A percentile compares a stretch with the other conserved stretches of the same genome.
Evolutionary conservation across 2,113 vertebrate species (phyloP).

Genomic region (Paratilapia polleni): DNA sequence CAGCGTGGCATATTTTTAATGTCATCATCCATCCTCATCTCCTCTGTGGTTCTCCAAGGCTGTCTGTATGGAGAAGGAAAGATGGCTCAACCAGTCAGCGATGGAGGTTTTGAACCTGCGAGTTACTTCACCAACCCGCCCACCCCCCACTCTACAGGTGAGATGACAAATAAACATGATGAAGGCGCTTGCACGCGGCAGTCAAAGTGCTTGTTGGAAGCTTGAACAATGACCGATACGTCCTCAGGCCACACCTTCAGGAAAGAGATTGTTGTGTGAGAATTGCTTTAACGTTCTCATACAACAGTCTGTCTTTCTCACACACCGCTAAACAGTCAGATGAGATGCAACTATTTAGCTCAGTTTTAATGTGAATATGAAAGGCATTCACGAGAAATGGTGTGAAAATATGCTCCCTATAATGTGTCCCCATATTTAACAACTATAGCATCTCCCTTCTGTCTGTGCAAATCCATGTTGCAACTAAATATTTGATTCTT

Average conservation of each 20-base stretch:
- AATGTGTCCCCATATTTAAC: too few species aligned
- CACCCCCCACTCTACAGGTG: conserved; percentile 59
- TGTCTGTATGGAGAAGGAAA: conserved; percentile 65
- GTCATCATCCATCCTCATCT: not conserved
- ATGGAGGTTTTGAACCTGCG: conserved; percentile 55
- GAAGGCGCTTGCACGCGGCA: too few species aligned
- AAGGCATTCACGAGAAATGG: too few species aligned
- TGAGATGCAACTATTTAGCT: too few species aligned
- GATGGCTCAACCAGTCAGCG: conserved; percentile 31
- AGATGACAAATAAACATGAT: not conserved
- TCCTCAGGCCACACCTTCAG: not conserved
- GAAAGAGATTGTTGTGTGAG: too few species aligned
- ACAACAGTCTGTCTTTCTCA: not conserved
- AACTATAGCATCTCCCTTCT: too few species aligned
- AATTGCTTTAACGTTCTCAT: not conserved
- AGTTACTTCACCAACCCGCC: conserved; percentile 57
- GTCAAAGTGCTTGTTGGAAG: not conserved
- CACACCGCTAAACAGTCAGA: too few species aligned
- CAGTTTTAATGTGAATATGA: too few species aligned
- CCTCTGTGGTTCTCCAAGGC: conserved; percentile 26
- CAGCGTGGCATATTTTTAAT: fast-evolving
- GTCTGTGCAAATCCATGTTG: too few species aligned
- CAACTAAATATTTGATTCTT: too few species aligned
- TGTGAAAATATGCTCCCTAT: too few species aligned
- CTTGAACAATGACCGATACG: not conserved